Conservation (phyloP, 1,140 invertebrate species). For the Neodiprion fabricii region DNA sequence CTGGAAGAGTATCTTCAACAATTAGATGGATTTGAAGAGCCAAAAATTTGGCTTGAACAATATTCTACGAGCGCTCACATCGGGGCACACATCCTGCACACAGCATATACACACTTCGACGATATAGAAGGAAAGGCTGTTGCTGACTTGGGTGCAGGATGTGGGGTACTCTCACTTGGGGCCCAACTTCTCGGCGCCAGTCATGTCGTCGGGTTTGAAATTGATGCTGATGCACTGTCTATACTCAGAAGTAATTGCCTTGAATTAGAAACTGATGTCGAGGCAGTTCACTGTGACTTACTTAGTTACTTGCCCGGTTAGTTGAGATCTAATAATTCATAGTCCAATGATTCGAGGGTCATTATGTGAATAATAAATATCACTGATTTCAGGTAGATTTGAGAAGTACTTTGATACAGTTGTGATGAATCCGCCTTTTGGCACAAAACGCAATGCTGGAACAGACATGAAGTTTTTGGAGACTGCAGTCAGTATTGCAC, state of each 20-base stretch:
- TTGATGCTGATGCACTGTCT: constrained; percentile 83
- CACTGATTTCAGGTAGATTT: neutral
- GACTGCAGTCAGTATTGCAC: constrained; percentile 75
- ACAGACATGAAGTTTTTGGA: constrained; percentile 90
- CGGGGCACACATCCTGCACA: constrained; percentile 85
- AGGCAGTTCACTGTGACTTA: constrained; percentile 77
- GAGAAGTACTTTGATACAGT: constrained; percentile 63
- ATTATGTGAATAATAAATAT: neutral
- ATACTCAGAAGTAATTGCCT: constrained; percentile 75
- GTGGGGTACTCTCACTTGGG: constrained; percentile 85
- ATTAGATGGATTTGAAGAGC: constrained; percentile 83
- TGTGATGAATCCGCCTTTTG: constrained; percentile 98
- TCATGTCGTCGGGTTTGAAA: constrained; percentile 82
- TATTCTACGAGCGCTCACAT: constrained; percentile 93
- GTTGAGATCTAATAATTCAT: neutral
- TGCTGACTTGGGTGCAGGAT: constrained; percentile 92
- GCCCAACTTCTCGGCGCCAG: constrained; percentile 77
- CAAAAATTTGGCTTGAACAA: constrained; percentile 92
- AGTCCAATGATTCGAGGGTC: neutral
- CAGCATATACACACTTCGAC: constrained; percentile 79
- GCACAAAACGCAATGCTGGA: constrained; percentile 91
- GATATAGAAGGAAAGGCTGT: constrained; percentile 76
- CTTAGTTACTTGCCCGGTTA: neutral
- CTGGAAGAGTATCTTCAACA: constrained; percentile 83
- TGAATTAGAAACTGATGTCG: constrained; percentile 76